Conservation (phyloP, 2,113 vertebrate genomes). For the Electrona antarctica region DNA sequence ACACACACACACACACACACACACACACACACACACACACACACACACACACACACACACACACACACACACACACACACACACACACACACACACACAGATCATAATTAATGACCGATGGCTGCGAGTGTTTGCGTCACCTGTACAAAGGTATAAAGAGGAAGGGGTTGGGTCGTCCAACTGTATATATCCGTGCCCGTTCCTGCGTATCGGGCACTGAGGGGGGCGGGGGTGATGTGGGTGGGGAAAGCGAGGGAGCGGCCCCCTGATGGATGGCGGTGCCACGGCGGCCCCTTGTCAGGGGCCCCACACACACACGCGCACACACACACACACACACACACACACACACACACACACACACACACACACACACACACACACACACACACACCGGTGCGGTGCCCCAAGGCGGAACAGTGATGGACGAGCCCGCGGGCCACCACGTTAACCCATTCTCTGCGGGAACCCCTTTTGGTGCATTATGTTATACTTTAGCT, state of each 20-base stretch:
- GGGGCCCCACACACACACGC: slow-evolving; percentile 55
- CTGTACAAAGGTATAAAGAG: not conserved
- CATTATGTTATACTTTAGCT: too few relatives aligned
- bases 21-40: too few relatives aligned
- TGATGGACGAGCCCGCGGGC: slow-evolving; percentile 72
- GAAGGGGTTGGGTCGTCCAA: slow-evolving; percentile 37
- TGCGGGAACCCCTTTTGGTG: too few relatives aligned
- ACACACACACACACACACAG: slow-evolving; percentile 18
- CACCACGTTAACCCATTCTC: too few relatives aligned
- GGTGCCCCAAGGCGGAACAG: slow-evolving; percentile 38
- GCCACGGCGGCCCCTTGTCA: slow-evolving; percentile 70
- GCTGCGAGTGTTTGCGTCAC: slow-evolving; percentile 19
- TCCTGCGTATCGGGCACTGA: slow-evolving; percentile 40
- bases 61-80: slow-evolving; percentile 3
- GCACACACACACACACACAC: not conserved
- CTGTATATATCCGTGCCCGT: slow-evolving; percentile 46
- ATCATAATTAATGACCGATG: slow-evolving; percentile 33
- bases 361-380: slow-evolving; percentile 35
- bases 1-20: too few relatives aligned
- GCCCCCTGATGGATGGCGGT: slow-evolving; percentile 67
- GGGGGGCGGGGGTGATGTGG: slow-evolving; percentile 8
- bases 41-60: not conserved
- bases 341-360: slow-evolving; percentile 23
- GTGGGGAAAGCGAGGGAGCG: slow-evolving; percentile 41
- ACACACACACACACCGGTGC: slow-evolving; percentile 47